These are phyloP conservation scores for Holothuria glaberrima DNA, from an alignment of 35 echinoderm and acorn worm genomes.

Conservation along the genomic window DNA sequence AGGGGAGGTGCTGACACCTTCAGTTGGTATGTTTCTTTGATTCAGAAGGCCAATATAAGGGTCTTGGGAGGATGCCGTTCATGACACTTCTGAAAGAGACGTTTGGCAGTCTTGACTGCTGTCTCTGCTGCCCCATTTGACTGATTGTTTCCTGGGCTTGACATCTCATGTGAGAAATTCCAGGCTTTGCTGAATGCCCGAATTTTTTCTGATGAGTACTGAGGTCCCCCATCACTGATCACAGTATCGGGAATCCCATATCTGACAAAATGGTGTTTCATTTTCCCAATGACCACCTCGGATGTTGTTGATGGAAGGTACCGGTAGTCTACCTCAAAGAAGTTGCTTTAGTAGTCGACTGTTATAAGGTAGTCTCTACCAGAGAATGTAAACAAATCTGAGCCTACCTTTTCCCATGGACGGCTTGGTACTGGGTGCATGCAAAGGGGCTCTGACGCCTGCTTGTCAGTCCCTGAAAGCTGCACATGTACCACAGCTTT, in stretches of 20 bases:
- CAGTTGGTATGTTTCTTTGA: too few relatives aligned
- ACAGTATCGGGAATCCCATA: conserved; percentile 26
- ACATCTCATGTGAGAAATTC: background rate
- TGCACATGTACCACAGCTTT: too few relatives aligned
- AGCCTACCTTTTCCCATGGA: conserved; percentile 44
- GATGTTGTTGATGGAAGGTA: conserved; percentile 7
- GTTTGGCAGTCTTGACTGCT: too few relatives aligned
- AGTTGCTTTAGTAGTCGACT: conserved; percentile 48
- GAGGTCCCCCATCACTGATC: conserved; percentile 19
- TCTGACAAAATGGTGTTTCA: conserved; percentile 30
- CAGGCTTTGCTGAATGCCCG: too few relatives aligned
- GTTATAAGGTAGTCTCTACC: conserved; percentile 41
- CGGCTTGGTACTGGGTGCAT: conserved; percentile 7
- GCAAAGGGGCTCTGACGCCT: too few relatives aligned
- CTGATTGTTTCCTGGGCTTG: too few relatives aligned
- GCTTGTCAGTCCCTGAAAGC: conserved; percentile 48
- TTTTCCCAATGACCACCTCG: conserved; percentile 6
- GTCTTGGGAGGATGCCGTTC: too few relatives aligned
- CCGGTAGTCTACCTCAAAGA: conserved; percentile 63
- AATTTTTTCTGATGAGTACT: too few relatives aligned
- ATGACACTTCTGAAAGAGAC: too few relatives aligned
- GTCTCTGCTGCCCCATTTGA: too few relatives aligned
- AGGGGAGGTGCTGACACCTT: too few relatives aligned
- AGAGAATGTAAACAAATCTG: conserved; percentile 31
- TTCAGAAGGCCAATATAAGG: too few relatives aligned